Evolutionary conservation across 2,113 vertebrate species (phyloP), one percentile per base, ranked within the genome.

Genomic region (Albula glossodonta): DNA sequence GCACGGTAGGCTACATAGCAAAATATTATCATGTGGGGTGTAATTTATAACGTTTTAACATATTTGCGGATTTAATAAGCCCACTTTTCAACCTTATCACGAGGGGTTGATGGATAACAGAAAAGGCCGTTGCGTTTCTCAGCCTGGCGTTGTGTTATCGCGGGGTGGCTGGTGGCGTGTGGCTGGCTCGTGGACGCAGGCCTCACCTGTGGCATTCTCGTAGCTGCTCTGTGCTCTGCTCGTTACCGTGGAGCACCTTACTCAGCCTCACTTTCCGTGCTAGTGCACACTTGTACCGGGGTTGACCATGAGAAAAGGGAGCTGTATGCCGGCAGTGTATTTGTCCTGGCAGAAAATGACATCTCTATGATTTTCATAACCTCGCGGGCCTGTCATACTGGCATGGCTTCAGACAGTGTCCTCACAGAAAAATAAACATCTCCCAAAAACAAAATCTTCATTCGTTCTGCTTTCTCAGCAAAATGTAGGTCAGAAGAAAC

Each of bases 391-490:
- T 81, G 77, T 78, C 79, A 49, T 51, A 10, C 77, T 91, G 86
- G 84, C 78, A 80, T 11, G 10, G n/a, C 50, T 83, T 88, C 86
- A 79, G 41, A 87, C 57, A 56, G 9, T 25, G 60, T 83, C 51
- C 13, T n/a, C 70, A 84, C 66, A 57, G 82, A 78, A 86, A 88
- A 89, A 86, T 48, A 17, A 81, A 19, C 50, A 25, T 10, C 70
- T 83, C 79, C 11, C n/a, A 60, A 88, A 87, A 88, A 88, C 80
- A 87, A 60, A 84, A 78, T 78, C 53, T 85, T 78, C 74, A 63
- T 57, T 83, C 63, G 70, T 84, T 81, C 57, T 87, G 79, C 79
- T 84, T 85, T 84, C 80, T 56, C 82, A 85, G 86, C 53, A 85
- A 77, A 86, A 84, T 86, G 70, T 80, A 41, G 86, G 74, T 81